These are phyloP conservation scores for Battus philenor DNA, from an alignment of 1,140 invertebrate species.

Conservation along the genomic window DNA sequence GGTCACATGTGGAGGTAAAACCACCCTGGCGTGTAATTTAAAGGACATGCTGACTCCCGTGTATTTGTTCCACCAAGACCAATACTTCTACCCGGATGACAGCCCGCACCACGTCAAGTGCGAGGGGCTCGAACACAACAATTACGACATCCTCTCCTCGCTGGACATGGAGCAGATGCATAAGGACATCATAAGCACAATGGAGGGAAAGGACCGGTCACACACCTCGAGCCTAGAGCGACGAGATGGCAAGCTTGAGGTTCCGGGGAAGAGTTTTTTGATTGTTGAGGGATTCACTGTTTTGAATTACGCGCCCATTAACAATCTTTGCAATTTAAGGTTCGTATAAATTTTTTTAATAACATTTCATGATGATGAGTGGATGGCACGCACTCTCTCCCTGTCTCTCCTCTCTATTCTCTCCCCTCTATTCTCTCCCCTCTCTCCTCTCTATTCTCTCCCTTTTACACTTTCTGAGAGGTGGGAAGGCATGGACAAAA, in stretches of 20 bases:
- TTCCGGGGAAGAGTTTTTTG: constrained; percentile 74
- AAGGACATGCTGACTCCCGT: constrained; percentile 74
- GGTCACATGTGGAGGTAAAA: constrained; percentile 88
- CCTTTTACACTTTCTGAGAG: no score
- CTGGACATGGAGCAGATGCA: constrained; percentile 86
- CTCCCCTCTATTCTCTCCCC: no score
- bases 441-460: no score
- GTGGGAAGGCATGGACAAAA: no score
- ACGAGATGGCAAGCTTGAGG: constrained; percentile 22
- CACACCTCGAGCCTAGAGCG: constrained; percentile 19
- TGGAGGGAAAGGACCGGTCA: constrained; percentile 40
- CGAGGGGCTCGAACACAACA: constrained; percentile 82
- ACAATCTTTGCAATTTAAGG: constrained; percentile 79
- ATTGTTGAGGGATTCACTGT: constrained; percentile 87
- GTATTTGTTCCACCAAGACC: constrained; percentile 83
- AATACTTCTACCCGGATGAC: constrained; percentile 84
- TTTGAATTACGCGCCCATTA: constrained; percentile 81
- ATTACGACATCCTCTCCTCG: constrained; percentile 85
- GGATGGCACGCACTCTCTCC: no score
- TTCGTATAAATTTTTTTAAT: constrained; percentile 19
- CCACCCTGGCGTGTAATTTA: constrained; percentile 80
- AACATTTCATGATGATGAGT: no score
- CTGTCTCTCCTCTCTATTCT: no score
- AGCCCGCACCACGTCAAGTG: constrained; percentile 81
- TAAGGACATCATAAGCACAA: constrained; percentile 72